A percentile compares a stretch with the other conserved stretches of the same genome.
Conservation (phyloP, 2,113 vertebrate genomes). For the Coregonus clupeaformis region DNA sequence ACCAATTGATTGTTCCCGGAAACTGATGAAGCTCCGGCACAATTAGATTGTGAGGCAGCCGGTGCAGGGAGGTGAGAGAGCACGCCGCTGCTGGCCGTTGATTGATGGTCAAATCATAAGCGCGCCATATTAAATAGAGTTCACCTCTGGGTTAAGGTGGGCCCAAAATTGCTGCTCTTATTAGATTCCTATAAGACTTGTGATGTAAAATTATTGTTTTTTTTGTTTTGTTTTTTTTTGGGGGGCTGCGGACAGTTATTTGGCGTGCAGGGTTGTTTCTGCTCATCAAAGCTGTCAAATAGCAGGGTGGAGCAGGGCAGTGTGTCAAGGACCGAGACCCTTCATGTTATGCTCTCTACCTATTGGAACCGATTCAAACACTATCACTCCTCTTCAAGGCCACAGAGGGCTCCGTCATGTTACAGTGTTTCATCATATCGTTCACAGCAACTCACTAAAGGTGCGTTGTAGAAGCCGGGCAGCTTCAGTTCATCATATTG, state of each 20-base stretch:
- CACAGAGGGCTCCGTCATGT: slow-evolving; percentile 29
- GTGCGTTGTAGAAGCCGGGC: slow-evolving; percentile 49
- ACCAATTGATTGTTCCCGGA: slow-evolving; percentile 90
- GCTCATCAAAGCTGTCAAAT: slow-evolving; percentile 46
- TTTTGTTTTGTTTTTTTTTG: too few relatives aligned
- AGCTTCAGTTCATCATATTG: too few relatives aligned
- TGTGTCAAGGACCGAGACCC: too few relatives aligned
- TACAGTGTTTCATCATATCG: slow-evolving; percentile 42
- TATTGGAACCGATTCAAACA: slow-evolving; percentile 53
- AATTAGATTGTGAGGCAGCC: slow-evolving; percentile 97
- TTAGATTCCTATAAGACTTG: slow-evolving; percentile 84
- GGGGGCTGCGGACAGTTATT: slow-evolving; percentile 41
- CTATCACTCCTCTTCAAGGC: slow-evolving; percentile 54
- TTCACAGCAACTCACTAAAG: slow-evolving; percentile 51
- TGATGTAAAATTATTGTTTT: slow-evolving; percentile 68
- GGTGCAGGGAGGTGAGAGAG: slow-evolving; percentile 88
- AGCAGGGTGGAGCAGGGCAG: too few relatives aligned
- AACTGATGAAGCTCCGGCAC: slow-evolving; percentile 94
- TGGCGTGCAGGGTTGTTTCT: slow-evolving; percentile 39
- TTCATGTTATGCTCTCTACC: slow-evolving; percentile 26
- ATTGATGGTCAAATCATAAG: slow-evolving; percentile 99
- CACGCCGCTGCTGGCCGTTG: slow-evolving; percentile 76
- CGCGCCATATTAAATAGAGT: slow-evolving; percentile 96
- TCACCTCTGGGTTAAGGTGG: slow-evolving; percentile 93
- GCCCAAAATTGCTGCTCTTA: slow-evolving; percentile 87